A percentile compares a stretch with the other conserved stretches of the same genome.
Conservation (phyloP, 2,797 vertebrate species). For the Martes flavigula region DNA sequence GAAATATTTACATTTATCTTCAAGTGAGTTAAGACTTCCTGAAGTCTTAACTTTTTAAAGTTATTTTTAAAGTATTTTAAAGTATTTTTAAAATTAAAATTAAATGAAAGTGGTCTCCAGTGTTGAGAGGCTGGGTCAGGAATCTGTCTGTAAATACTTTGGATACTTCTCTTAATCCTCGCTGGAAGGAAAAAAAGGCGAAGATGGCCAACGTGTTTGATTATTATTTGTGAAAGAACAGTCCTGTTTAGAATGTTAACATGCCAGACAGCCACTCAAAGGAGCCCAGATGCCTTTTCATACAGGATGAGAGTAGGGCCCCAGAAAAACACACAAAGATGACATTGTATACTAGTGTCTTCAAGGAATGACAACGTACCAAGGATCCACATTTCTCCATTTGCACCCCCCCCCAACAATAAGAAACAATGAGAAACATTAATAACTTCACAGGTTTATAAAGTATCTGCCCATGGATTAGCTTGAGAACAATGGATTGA, state of each 20-base stretch:
- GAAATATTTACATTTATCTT: constrained; percentile 6
- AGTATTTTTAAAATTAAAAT: constrained; percentile 6
- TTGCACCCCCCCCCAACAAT: not conserved
- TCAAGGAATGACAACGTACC: not conserved
- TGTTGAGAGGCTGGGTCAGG: not conserved
- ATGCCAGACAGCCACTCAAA: not conserved
- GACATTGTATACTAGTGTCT: not conserved
- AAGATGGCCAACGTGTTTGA: not conserved
- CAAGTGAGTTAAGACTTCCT: not conserved
- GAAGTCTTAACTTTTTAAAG: not conserved
- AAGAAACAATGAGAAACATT: not conserved
- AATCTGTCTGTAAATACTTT: not conserved
- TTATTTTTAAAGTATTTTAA: not conserved
- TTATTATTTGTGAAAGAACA: not conserved
- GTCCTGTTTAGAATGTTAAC: not conserved
- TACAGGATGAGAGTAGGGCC: not conserved
- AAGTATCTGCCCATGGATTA: not conserved
- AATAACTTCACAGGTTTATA: not conserved
- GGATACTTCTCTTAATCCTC: not conserved
- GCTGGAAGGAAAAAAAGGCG: not conserved
- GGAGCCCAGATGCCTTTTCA: not conserved
- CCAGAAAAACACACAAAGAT: not conserved
- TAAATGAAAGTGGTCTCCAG: not conserved
- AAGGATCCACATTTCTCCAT: not conserved
- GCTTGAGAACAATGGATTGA: not conserved